Evolutionary conservation across 1,140 invertebrate genomes (phyloP), one percentile per base, ranked within the genome.

Genomic region (Psix sp.): DNA sequence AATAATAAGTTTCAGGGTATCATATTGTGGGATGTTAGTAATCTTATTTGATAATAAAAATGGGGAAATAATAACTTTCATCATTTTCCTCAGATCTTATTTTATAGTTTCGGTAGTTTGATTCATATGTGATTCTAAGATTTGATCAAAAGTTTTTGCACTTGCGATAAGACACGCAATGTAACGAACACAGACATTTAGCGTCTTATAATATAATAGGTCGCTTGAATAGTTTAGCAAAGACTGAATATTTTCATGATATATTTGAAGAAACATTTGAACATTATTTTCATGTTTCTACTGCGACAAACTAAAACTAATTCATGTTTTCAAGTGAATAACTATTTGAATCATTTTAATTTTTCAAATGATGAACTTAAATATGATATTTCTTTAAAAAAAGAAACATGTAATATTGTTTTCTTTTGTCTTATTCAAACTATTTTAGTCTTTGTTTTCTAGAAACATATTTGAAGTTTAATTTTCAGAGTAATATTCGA

Each of bases 91-190:
- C 2, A 29, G n/a, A 7, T 29, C 26, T 29, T 7, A 7, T 29
- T 11, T 13, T 43, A 11, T 43, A 21, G 7, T 24, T 33, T 21
- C 9, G n/a, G 14, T 26, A 33, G n/a, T 29, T 29, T n/a, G 26
- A n/a, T 29, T 29, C 26, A 29, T 7, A 29, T 29, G 26, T n/a
- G n/a, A 29, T 1, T 2, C 2, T 29, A 46, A 46, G 24, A 33
- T 46, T 31, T 46, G 15, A 33, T 31, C 43, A 46, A 46, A 33
- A 17, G 24, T 31, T 33, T 33, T 10, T 14, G 26, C 24, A 33
- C 42, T 29, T 33, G 14, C 11, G 43, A 31, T 48, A 6, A 48
- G 35, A 48, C 45, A 48, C 45, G 29, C 45, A 35, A 48, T 33
- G 20, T 15, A 46, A 24, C 14, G 20, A 16, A 48, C 45, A 48